Evolutionary conservation across 2,888 invertebrate species (phyloP), one percentile per base, ranked within the genome.

Genomic region (Drosophila lacicola): DNA sequence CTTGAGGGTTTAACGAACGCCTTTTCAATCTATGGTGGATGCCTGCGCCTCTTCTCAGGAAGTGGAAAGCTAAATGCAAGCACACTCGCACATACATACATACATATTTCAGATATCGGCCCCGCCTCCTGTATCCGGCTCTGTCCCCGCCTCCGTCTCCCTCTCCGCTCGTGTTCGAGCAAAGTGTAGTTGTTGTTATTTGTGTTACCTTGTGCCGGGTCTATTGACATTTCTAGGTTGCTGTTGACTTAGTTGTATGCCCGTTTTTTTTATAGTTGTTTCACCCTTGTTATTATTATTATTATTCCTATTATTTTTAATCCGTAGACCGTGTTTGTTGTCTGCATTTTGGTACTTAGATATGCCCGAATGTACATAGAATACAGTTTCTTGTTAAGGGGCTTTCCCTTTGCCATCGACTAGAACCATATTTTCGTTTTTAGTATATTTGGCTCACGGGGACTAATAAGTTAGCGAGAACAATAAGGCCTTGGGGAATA

Each of bases 211-310:
- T 78, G 62, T 57, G 55, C 14, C 45, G 60, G 56, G 65, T 78
- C 54, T 80, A 78, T 88, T 88, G 83, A 78, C 87, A 86, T 75
- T 80, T 88, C 83, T 86, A 80, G 84, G 83, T 80, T 83, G 66
- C 58, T 75, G 54, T 67, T 49, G 33, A 50, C 61, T 67, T 50
- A 33, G 49, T 51, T 62, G 46, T 63, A 39, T 55, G 36, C 29
- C n/a, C 50, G 39, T 42, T 47, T 69, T 44, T 44, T 29, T 25
- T 57, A 45, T 53, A 54, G 37, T 65, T 51, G 29, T 44, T 50
- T 8, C 14, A 39, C 55, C 56, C 21, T 47, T 58, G 39, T 64
- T 58, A 25, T 49, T 45, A 33, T 53, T 61, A 49, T 54, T 50
- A 51, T 51, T 62, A 57, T 25, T 25, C 8, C 6, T 25, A 25